Conservation (phyloP, 1,140 invertebrate species). For the Brachionus sp. region DNA sequence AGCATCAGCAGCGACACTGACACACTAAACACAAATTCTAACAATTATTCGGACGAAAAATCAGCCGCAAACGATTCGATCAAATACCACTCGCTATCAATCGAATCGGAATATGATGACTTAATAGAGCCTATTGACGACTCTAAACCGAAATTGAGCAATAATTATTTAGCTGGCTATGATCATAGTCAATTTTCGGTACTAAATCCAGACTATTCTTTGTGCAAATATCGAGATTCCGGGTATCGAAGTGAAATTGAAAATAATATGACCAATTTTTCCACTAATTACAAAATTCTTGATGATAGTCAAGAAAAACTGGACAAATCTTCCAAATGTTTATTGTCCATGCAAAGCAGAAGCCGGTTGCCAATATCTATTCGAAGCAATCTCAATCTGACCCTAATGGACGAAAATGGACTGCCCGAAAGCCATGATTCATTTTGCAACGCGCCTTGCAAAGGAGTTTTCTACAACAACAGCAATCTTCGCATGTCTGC, state of each 20-base stretch:
- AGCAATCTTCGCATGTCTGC: constrained; percentile 16
- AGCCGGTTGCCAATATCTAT: constrained; percentile 25
- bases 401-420: neutral
- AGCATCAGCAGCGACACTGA: neutral
- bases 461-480: neutral
- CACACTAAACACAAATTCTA: constrained; percentile 36
- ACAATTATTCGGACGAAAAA: constrained; percentile 41
- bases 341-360: constrained; percentile 19
- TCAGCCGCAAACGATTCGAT: constrained; percentile 36
- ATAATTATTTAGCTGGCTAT: neutral
- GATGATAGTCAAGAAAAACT: neutral
- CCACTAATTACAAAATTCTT: neutral
- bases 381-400: constrained; percentile 31
- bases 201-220: neutral
- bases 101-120: constrained; percentile 33
- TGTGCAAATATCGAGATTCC: constrained; percentile 28
- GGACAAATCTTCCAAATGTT: constrained; percentile 1
- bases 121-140: neutral
- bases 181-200: neutral
- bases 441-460: neutral
- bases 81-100: constrained; percentile 42
- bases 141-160: neutral
- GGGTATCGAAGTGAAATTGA: constrained; percentile 37
- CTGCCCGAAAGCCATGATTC: neutral
- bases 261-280: constrained; percentile 39